phyloP scores from a whole-genome alignment of 2,888 invertebrate genomes.

The Lamproptera curius region DNA sequence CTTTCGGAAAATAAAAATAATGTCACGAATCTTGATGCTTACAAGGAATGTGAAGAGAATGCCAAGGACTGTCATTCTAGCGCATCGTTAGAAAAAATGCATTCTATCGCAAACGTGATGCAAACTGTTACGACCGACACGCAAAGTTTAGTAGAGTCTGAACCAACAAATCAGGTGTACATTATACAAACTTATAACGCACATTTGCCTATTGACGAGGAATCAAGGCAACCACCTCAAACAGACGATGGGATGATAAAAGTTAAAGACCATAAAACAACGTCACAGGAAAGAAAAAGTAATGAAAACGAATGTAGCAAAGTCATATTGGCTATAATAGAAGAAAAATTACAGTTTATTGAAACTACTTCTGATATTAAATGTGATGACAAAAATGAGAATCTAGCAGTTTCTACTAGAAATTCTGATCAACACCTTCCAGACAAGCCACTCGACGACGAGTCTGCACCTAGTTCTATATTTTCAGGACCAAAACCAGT shows the following conservation, averaged over 20 bases:
- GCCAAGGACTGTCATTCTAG: conserved; percentile 28
- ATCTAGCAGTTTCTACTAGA: too few species aligned
- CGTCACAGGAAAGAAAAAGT: too few species aligned
- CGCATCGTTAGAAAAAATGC: conserved; percentile 28
- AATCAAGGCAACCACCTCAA: neutral
- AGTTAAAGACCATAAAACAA: too few species aligned
- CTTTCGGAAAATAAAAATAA: conserved; percentile 37
- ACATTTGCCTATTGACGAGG: neutral
- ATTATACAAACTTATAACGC: conserved; percentile 30
- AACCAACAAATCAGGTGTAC: conserved; percentile 32
- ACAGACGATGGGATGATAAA: too few species aligned
- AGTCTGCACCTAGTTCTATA: conserved; percentile 33
- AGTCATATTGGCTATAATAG: conserved; percentile 42
- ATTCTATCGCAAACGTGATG: conserved; percentile 24
- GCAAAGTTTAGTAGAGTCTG: conserved; percentile 13
- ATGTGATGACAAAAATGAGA: neutral
- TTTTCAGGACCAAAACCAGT: conserved; percentile 30
- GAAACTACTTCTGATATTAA: conserved; percentile 27
- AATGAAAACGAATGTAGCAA: too few species aligned
- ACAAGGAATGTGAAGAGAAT: conserved; percentile 27
- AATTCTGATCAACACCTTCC: conserved; percentile 31
- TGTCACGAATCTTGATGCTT: conserved; percentile 38
- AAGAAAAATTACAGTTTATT: conserved; percentile 45
- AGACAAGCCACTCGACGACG: conserved; percentile 32
- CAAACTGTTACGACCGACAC: conserved; percentile 29